phyloP scores from a whole-genome alignment of 2,888 invertebrate genomes.

The Griposia aprilina region DNA sequence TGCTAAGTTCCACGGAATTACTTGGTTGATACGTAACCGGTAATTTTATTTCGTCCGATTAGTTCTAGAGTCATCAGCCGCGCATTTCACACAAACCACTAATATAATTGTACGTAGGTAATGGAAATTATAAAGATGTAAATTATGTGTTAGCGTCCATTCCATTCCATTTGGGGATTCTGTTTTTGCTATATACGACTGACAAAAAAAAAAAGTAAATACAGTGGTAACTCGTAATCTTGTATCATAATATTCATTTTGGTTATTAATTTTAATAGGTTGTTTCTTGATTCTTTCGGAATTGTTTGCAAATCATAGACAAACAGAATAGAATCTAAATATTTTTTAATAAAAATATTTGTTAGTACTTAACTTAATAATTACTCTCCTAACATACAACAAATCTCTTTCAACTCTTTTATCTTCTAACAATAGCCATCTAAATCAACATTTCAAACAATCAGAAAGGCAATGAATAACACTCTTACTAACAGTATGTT shows the following conservation, averaged over 20 bases:
- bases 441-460: conserved; percentile 12
- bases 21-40: conserved; percentile 65
- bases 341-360: background rate
- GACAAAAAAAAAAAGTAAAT: conserved; percentile 48
- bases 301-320: conserved; percentile 3
- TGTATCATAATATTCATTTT: conserved; percentile 41
- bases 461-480: conserved; percentile 29
- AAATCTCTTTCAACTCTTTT: conserved; percentile 2
- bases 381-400: background rate
- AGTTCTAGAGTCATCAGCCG: conserved; percentile 80
- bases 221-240: conserved; percentile 33
- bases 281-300: conserved; percentile 21
- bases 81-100: conserved; percentile 60
- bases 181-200: conserved; percentile 36
- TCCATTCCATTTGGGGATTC: conserved; percentile 39
- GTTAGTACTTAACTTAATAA: too few relatives aligned
- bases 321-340: background rate
- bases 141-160: conserved; percentile 51
- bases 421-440: conserved; percentile 16
- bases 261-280: conserved; percentile 46
- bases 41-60: conserved; percentile 79
- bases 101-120: conserved; percentile 62
- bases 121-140: conserved; percentile 58
- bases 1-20: conserved; percentile 60
- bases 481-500: conserved; percentile 47